Percentiles rank a stretch among this genome's conserved stretches.
Conservation (phyloP, 1,140 invertebrate species). For the Acromyrmex heyeri region DNA sequence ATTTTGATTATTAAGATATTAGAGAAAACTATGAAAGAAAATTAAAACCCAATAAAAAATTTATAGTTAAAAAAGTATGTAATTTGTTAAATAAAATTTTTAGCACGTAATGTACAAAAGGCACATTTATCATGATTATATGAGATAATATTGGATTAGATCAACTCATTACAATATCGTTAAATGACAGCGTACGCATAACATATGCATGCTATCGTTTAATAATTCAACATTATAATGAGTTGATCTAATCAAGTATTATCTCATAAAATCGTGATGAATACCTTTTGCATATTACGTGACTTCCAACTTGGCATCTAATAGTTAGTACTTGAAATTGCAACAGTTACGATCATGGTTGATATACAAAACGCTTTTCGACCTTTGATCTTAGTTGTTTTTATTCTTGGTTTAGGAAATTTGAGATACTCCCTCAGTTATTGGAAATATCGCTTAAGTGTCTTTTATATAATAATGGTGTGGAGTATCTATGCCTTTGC, state of each 20-base stretch:
- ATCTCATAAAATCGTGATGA: not conserved
- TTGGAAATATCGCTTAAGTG: not conserved
- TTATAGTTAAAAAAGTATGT: too few species aligned
- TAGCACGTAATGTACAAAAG: too few species aligned
- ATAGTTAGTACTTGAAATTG: not conserved
- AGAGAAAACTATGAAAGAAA: too few species aligned
- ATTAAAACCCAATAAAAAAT: too few species aligned
- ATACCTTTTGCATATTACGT: not conserved
- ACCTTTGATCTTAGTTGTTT: not conserved
- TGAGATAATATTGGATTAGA: too few species aligned
- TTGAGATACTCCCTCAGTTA: not conserved
- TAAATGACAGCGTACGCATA: too few species aligned
- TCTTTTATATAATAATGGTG: not conserved
- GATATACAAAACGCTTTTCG: constrained; percentile 4
- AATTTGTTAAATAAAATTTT: too few species aligned
- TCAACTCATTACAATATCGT: too few species aligned
- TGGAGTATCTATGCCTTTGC: not conserved
- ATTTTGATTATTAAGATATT: too few species aligned
- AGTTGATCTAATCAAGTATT: constrained; percentile 37
- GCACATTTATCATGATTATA: too few species aligned
- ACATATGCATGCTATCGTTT: not conserved
- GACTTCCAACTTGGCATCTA: not conserved
- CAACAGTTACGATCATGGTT: constrained; percentile 15
- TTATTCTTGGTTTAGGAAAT: constrained; percentile 25
- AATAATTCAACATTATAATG: constrained; percentile 29